phyloP scores from a whole-genome alignment of 2,797 vertebrate genomes.

The Rhabdophis nuchalis region DNA sequence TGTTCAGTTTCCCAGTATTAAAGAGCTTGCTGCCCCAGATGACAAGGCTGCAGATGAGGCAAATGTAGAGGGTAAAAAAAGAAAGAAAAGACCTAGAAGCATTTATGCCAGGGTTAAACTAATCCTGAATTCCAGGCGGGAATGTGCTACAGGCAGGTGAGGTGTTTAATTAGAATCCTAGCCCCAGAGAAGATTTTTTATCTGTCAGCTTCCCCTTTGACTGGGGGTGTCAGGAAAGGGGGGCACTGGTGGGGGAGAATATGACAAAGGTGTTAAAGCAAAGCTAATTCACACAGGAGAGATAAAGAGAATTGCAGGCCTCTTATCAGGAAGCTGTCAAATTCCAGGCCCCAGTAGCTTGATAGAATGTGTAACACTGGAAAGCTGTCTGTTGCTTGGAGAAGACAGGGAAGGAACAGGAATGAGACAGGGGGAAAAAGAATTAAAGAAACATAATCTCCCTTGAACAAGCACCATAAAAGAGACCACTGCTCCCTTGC shows the following conservation, averaged over 20 bases:
- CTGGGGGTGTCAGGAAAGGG: conserved; percentile 50
- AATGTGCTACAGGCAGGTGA: background rate
- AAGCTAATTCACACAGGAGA: conserved; percentile 67
- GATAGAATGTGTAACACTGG: conserved; percentile 60
- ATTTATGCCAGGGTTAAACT: conserved; percentile 30
- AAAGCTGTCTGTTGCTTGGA: conserved; percentile 49
- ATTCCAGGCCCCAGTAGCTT: conserved; percentile 59
- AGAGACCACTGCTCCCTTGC: background rate
- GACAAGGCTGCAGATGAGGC: background rate
- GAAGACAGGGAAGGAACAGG: conserved; percentile 14
- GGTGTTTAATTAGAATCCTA: conserved; percentile 51
- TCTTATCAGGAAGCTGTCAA: conserved; percentile 72
- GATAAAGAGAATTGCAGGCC: conserved; percentile 70
- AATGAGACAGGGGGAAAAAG: background rate
- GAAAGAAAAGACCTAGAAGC: fast-evolving
- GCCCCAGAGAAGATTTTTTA: conserved; percentile 45
- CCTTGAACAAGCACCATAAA: background rate
- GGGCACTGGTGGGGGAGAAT: conserved; percentile 12
- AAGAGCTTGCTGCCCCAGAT: background rate
- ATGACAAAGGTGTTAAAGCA: conserved; percentile 62
- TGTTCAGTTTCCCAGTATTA: background rate
- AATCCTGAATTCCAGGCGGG: conserved; percentile 21
- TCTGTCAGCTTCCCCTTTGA: conserved; percentile 54
- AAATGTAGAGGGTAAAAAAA: background rate
- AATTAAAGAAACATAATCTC: background rate